Base-by-base conservation (phyloP, 1,140 invertebrate species). In the Drosophila varians region DNA sequence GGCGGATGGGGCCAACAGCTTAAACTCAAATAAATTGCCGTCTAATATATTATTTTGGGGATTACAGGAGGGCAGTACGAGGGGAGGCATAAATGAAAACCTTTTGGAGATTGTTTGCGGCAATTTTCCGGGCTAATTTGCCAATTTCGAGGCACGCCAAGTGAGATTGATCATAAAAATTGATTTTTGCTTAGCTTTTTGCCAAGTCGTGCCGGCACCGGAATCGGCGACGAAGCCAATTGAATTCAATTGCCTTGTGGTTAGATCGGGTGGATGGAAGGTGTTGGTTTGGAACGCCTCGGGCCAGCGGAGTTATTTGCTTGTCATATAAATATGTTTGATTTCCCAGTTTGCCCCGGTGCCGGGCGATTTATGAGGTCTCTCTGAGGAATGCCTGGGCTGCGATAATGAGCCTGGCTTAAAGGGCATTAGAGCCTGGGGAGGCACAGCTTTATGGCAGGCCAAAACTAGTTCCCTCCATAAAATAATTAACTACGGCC, bases 121-220 rank as follows among this genome's bases (percentile, higher is more conserved):
- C 78, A 82, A 83, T 82, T 82, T 82, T 83, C 46, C 73, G 43
- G 56, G 38, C 76, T 76, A 80, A 84, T 84, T 84, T 86, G 80
- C 49, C 80, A 84, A 84, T 84, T 84, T 84, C 12, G 45, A 76
- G 79, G 62, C 80, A 84, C 72, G 66, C 71, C 76, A 86, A 77
- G 45, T 78, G 66, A 84, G 78, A 84, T 84, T 79, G 80, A 84
- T 84, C 80, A 55, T 84, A 84, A 86, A 84, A 84, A 84, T 86
- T 86, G 80, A 84, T 83, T 83, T 77, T 83, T 61, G 45, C 60
- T 61, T 61, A 64, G 55, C 64, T 38, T 21, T 21, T 21, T 4
- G 21, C 21, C 43, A 62, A 75, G 68, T 84, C 80, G 80, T 84
- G 80, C 72, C 21, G 21, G 21, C 21, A 21, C 25, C 28, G 28